Evolutionary conservation across 1,140 invertebrate genomes (phyloP), one percentile per base, ranked within the genome.

Genomic region (Panulirus ornatus): DNA sequence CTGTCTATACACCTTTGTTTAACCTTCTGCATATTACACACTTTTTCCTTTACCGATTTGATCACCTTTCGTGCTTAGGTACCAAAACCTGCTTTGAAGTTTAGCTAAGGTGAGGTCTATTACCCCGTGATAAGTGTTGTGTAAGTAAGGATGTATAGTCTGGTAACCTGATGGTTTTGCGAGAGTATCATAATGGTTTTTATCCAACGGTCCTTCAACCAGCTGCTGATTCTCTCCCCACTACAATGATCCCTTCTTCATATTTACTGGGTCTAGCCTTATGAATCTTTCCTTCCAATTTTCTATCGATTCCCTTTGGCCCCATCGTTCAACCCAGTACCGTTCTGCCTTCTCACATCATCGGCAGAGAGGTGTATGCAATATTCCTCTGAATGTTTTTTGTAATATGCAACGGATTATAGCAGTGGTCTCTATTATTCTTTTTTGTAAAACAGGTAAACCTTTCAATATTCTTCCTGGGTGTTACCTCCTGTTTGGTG

Each of bases 171-270:
- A n/a, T n/a, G n/a, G n/a, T n/a, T n/a, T n/a, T n/a, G n/a, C n/a
- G n/a, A n/a, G n/a, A n/a, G n/a, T n/a, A n/a, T n/a, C n/a, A n/a
- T n/a, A n/a, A n/a, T n/a, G n/a, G n/a, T n/a, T 84, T 71, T 71
- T 2, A 44, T 63, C 82, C 70, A 2, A 44, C 71, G 30, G 22
- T 66, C n/a, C n/a, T n/a, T n/a, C n/a, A n/a, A n/a, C n/a, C n/a
- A n/a, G n/a, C n/a, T n/a, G n/a, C n/a, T n/a, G 8, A 84, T 84
- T 42, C 63, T 84, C 38, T 84, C 30, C 9, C 82, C 82, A 47
- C 63, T 44, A 40, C 63, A 71, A 71, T 84, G 36, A 70, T 66
- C 2, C 42, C 82, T 14, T 84, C 27, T 42, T 84, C 19, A 42
- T 84, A 1, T 66, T 40, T 27, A 54, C 27, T 44, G 38, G 63